These are phyloP conservation scores for Nannoperca australis DNA, from an alignment of 2,797 vertebrate genomes.

Conservation along the genomic window DNA sequence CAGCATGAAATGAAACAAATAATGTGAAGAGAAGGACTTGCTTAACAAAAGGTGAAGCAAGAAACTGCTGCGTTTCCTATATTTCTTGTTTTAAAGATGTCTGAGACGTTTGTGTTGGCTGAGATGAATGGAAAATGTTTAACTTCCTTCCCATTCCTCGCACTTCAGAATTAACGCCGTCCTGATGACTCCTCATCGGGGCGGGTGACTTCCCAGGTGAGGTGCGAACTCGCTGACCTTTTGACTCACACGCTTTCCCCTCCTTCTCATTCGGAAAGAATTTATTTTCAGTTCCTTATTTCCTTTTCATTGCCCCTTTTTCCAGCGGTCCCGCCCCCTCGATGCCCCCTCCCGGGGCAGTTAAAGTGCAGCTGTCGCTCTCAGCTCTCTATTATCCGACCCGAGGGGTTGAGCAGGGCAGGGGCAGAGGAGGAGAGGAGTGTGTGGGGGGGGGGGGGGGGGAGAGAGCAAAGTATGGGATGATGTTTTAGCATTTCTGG, in stretches of 20 bases:
- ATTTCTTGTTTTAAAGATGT: neutral
- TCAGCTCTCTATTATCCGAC: slow-evolving; percentile 57
- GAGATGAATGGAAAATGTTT: neutral
- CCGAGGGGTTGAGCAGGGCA: slow-evolving; percentile 28
- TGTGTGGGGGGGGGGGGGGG: neutral
- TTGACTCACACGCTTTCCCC: slow-evolving; percentile 33
- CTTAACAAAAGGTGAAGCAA: neutral
- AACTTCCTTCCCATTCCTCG: neutral
- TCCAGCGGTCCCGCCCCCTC: slow-evolving; percentile 22
- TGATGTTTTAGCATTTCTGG: slow-evolving; percentile 64
- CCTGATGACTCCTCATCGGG: slow-evolving; percentile 13
- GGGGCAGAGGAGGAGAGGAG: slow-evolving; percentile 22
- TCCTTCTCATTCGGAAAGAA: slow-evolving; percentile 66
- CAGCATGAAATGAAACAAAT: neutral
- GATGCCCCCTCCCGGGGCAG: slow-evolving; percentile 60
- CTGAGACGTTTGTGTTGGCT: neutral
- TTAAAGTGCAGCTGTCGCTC: slow-evolving; percentile 80
- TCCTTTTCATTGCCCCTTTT: slow-evolving; percentile 62
- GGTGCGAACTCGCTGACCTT: slow-evolving; percentile 41
- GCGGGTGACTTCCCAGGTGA: slow-evolving; percentile 53
- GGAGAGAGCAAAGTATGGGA: slow-evolving; percentile 53
- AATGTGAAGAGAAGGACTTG: neutral
- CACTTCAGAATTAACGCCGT: slow-evolving; percentile 9
- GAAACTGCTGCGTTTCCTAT: neutral
- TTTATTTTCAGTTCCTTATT: slow-evolving; percentile 57